Evolutionary conservation across 2,888 invertebrate species (phyloP).

Genomic region (Diabrotica balteata): DNA sequence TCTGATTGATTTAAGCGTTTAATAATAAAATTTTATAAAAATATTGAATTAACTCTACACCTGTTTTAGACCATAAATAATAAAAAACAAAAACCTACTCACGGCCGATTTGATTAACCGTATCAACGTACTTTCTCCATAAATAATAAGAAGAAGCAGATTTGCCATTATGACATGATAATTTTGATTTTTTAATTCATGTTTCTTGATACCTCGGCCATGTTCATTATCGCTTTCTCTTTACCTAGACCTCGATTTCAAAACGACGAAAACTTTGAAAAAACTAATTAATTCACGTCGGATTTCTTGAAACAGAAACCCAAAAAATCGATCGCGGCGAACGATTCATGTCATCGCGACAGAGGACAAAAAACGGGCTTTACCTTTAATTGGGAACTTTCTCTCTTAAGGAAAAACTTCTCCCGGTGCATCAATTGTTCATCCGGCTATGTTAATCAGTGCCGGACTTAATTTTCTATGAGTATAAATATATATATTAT

Average conservation of each 20-base stretch:
- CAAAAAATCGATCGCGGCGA: too few species aligned
- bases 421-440: not conserved
- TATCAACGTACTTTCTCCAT: not conserved
- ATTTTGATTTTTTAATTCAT: not conserved
- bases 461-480: not conserved
- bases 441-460: too few species aligned
- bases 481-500: not conserved
- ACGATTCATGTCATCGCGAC: too few species aligned
- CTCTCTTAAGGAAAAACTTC: conserved; percentile 21
- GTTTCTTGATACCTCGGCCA: not conserved
- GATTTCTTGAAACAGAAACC: too few species aligned
- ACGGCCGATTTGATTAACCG: not conserved
- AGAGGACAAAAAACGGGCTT: conserved; percentile 6
- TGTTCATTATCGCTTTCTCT: conserved; percentile 7
- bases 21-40: too few species aligned
- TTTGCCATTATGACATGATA: not conserved
- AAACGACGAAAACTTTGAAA: conserved; percentile 4
- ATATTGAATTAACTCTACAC: too few species aligned
- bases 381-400: conserved; percentile 22
- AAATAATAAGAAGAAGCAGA: conserved; percentile 13
- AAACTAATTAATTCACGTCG: conserved; percentile 1
- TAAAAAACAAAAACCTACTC: too few species aligned
- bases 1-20: too few species aligned
- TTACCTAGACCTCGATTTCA: conserved; percentile 9
- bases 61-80: too few species aligned